Percentiles rank a stretch among this genome's conserved stretches.
Evolutionary conservation across 2,113 vertebrate species (phyloP).

Genomic region (Platichthys stellatus): DNA sequence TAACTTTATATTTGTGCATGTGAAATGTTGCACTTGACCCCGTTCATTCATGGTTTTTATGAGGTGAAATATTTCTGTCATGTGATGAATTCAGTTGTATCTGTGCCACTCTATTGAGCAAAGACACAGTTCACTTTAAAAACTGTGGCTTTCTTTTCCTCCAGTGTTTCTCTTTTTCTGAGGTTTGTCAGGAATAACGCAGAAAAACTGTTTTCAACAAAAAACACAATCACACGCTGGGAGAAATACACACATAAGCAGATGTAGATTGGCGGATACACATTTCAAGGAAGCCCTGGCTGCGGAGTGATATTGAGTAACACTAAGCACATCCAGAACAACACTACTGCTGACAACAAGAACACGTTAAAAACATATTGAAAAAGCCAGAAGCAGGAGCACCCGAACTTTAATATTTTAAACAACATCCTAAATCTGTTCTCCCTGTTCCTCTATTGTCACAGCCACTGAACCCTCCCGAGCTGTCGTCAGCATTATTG

Average conservation of each 20-base stretch:
- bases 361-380: conserved; percentile 24
- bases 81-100: conserved; percentile 6
- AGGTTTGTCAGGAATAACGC: conserved; percentile 3
- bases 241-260: background rate
- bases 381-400: conserved; percentile 15
- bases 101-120: background rate
- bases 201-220: conserved; percentile 8
- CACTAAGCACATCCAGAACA: conserved; percentile 45
- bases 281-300: conserved; percentile 34
- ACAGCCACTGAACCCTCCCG: background rate
- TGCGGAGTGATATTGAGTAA: conserved; percentile 53
- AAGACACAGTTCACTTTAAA: background rate
- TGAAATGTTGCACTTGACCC: background rate
- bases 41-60: background rate
- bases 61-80: background rate
- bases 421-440: conserved; percentile 5
- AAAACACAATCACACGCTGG: background rate
- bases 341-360: conserved; percentile 23
- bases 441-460: background rate
- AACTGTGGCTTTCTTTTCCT: conserved; percentile 10
- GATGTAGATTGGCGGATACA: background rate
- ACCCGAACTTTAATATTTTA: background rate
- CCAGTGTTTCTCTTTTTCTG: background rate
- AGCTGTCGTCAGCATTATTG: background rate
- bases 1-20: background rate